Conservation (phyloP, 2,113 vertebrate genomes). For the Galemys pyrenaicus region DNA sequence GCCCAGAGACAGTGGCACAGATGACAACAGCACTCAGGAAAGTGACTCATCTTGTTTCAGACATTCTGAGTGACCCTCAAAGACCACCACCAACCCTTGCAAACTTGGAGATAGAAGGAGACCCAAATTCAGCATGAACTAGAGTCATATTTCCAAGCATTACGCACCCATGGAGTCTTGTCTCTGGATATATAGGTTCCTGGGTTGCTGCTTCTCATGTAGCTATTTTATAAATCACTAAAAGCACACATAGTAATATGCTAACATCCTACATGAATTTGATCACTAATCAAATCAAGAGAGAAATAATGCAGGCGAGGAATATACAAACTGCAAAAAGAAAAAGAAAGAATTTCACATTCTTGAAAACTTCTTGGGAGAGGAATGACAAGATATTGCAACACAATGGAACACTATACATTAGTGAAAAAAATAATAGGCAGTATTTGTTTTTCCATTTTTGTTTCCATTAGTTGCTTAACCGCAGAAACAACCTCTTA, state of each 20-base stretch:
- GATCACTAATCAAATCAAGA: slow-evolving; percentile 66
- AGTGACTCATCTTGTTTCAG: slow-evolving; percentile 43
- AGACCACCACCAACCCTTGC: background rate
- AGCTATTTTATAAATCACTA: slow-evolving; percentile 64
- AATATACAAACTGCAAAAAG: slow-evolving; percentile 63
- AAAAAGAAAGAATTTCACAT: background rate
- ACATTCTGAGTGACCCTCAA: background rate
- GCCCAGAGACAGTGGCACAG: background rate
- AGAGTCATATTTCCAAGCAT: background rate
- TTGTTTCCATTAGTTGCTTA: slow-evolving; percentile 23
- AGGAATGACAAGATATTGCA: slow-evolving; percentile 16
- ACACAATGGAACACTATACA: slow-evolving; percentile 53
- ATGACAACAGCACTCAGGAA: background rate
- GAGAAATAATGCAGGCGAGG: slow-evolving; percentile 65
- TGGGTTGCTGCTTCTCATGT: background rate
- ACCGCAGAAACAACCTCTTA: background rate
- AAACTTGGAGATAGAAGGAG: background rate
- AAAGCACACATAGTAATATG: slow-evolving; percentile 47
- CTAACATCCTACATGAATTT: slow-evolving; percentile 47
- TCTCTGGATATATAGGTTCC: background rate
- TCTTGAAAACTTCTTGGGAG: slow-evolving; percentile 12
- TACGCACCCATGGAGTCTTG: background rate
- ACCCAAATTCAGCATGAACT: background rate
- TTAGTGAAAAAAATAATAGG: slow-evolving; percentile 21
- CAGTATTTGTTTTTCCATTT: slow-evolving; percentile 2